Percentiles rank a stretch among this genome's conserved stretches.
Evolutionary conservation across 2,888 invertebrate species (phyloP).

Genomic region (Isoperla grammatica): DNA sequence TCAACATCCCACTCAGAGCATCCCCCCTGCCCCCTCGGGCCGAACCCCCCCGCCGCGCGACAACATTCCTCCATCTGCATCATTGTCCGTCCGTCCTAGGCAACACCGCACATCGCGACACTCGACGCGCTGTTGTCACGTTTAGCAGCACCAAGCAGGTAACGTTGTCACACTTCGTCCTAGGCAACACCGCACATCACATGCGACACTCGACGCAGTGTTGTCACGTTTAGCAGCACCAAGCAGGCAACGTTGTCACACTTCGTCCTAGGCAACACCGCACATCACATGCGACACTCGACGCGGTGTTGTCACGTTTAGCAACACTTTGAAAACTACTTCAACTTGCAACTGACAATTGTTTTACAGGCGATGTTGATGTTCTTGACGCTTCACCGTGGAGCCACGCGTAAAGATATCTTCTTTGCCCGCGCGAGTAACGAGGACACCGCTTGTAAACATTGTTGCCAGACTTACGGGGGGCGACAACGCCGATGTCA

Average conservation of each 20-base stretch:
- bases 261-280: background rate
- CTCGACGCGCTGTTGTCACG: background rate
- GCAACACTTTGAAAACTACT: background rate
- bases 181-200: background rate
- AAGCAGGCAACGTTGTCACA: background rate
- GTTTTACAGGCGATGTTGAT: too few species aligned
- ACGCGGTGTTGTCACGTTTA: background rate
- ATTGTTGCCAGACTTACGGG: too few species aligned
- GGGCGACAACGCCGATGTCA: too few species aligned
- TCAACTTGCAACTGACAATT: too few species aligned
- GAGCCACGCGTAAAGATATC: too few species aligned
- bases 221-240: background rate
- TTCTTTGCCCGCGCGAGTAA: too few species aligned
- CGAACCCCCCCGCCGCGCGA: conserved; percentile 18
- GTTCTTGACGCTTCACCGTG: too few species aligned
- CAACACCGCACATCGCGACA: background rate
- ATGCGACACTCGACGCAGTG: background rate
- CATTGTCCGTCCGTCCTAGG: background rate
- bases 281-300: background rate
- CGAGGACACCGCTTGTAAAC: too few species aligned
- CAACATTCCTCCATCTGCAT: conserved; percentile 29
- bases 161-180: background rate
- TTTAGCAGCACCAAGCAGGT: background rate
- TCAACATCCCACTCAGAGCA: conserved; percentile 53
- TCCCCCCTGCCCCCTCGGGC: conserved; percentile 38